Percentiles rank a stretch among this genome's conserved stretches.
Conservation (phyloP, 2,888 invertebrate genomes). For the Holacanthella duospinosa region DNA sequence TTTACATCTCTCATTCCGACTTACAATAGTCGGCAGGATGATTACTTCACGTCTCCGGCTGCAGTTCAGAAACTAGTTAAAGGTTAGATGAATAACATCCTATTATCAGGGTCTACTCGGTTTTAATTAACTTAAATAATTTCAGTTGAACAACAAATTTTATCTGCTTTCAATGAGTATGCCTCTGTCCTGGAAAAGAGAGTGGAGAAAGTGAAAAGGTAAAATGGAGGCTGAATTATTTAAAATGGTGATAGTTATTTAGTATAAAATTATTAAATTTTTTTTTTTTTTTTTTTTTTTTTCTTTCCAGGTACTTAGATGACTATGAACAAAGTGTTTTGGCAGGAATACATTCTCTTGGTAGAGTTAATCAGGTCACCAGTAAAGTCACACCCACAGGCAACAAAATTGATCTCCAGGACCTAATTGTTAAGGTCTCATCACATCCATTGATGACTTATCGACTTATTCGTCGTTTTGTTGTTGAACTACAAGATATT, state of each 20-base stretch:
- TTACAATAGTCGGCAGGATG: conserved; percentile 9
- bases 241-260: no score
- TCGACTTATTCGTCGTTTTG: conserved; percentile 30
- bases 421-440: conserved; percentile 22
- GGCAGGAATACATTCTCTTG: not conserved
- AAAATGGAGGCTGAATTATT: conserved; percentile 2
- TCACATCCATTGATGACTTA: conserved; percentile 33
- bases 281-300: not conserved
- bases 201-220: conserved; percentile 27
- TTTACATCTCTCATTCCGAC: no score
- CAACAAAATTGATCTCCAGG: conserved; percentile 17
- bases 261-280: not conserved
- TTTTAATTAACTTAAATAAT: not conserved
- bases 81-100: not conserved
- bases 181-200: conserved; percentile 19
- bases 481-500: conserved; percentile 22
- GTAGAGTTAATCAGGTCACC: conserved; percentile 1
- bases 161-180: conserved; percentile 21
- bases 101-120: not conserved
- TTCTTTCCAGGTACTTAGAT: conserved; percentile 22
- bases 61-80: conserved; percentile 28
- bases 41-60: conserved; percentile 32
- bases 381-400: conserved; percentile 13
- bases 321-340: conserved; percentile 29
- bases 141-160: conserved; percentile 28